These are phyloP conservation scores for Phaetusa simplex DNA, from an alignment of 2,113 vertebrate species.

Conservation along the genomic window DNA sequence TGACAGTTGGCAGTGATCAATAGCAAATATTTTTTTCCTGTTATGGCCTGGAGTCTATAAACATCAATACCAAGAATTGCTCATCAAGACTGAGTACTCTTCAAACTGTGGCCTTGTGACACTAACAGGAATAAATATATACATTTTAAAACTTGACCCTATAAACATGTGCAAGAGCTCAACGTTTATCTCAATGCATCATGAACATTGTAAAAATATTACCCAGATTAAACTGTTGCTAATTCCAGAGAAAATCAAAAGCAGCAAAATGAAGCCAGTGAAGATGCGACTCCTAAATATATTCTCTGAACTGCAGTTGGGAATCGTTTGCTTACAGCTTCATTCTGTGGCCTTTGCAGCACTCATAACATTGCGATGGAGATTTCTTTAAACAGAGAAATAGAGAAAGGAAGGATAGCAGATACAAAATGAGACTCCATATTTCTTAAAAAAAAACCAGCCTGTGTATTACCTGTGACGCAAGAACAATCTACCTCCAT, in stretches of 20 bases:
- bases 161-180: slow-evolving; percentile 13
- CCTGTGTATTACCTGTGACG: background rate
- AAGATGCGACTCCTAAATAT: background rate
- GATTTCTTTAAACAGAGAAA: background rate
- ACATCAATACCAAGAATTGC: background rate
- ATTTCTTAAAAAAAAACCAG: background rate
- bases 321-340: background rate
- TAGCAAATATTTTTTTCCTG: slow-evolving; percentile 5
- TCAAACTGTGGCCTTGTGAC: background rate
- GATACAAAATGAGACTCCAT: background rate
- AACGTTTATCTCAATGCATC: slow-evolving; percentile 6
- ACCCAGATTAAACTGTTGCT: background rate
- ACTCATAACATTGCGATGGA: background rate
- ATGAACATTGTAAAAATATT: background rate
- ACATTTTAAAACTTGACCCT: slow-evolving; percentile 15
- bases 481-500: background rate
- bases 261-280: background rate
- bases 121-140: slow-evolving; percentile 37
- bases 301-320: background rate
- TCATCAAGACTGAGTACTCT: background rate
- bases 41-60: background rate
- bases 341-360: background rate
- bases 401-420: background rate
- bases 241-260: slow-evolving; percentile 7
- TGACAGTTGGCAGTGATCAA: background rate